Base-by-base conservation (phyloP, 2,888 invertebrate genomes). In the Lepidocyrtinus sp. region DNA sequence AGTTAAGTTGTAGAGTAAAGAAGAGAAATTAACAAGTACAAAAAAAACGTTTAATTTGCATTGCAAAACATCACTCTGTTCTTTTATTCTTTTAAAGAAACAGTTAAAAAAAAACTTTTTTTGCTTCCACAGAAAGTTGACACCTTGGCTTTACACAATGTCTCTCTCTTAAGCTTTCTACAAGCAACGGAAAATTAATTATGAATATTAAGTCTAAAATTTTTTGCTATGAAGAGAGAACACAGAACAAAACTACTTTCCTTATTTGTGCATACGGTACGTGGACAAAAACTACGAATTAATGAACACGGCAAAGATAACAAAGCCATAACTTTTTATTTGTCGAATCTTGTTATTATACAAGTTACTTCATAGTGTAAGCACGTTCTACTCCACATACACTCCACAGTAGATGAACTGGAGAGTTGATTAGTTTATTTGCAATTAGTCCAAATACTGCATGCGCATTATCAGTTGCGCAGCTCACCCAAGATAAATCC, bases 11-110 rank as follows among this genome's bases (percentile, higher is more conserved):
- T 50, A 50, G 17, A 50, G 19, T 21, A 45, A 65, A 55, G 50
- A 55, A 62, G 67, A 55, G 61, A 69, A 76, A 78, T 78, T 78
- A 78, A 78, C 71, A 61, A 72, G 78, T 65, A 61, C 55, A 72
- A 65, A 50, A 50, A 17, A 50, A 50, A 17, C 2, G 50, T 67
- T 55, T 17, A 71, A 77, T 78, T 78, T 78, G 78, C 78, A 78
- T 78, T 78, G 78, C 78, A 78, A 78, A 76, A 68, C 50, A 68
- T 45, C 22, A 36, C 61, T 19, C 59, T 65, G n/a, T 46, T 71
- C 50, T 50, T 17, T 50, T 17, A 50, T 2, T 50, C 50, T 36
- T 50, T n/a, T 50, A n/a, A 17, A 50, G 50, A n/a, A n/a, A n/a
- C n/a, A 50, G 50, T n/a, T 17, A 50, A 50, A 50, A 50, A 50